phyloP scores from a whole-genome alignment of 2,888 invertebrate species.

The Villa cingulata region DNA sequence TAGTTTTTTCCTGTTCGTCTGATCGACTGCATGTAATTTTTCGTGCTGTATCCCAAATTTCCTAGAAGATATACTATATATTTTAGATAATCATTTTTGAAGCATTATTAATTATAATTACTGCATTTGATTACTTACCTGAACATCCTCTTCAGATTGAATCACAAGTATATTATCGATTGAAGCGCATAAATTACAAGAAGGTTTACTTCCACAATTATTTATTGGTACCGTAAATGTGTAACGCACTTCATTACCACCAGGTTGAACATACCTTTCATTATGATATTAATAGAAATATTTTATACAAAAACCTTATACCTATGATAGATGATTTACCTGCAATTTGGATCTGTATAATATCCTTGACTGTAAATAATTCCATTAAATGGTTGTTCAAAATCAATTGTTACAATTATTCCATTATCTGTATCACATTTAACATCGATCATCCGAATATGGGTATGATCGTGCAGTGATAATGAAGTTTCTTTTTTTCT shows the following conservation, averaged over 20 bases:
- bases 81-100: background rate
- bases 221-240: slow-evolving; percentile 50
- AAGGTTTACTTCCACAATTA: slow-evolving; percentile 48
- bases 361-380: slow-evolving; percentile 58
- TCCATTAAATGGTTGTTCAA: slow-evolving; percentile 49
- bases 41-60: slow-evolving; percentile 50
- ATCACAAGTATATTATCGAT: slow-evolving; percentile 53
- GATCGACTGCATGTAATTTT: slow-evolving; percentile 40
- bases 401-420: slow-evolving; percentile 50
- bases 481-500: background rate
- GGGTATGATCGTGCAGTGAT: slow-evolving; percentile 28
- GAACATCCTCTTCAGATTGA: slow-evolving; percentile 51
- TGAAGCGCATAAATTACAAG: slow-evolving; percentile 47
- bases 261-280: slow-evolving; percentile 45
- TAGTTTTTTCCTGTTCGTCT: slow-evolving; percentile 31
- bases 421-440: slow-evolving; percentile 42
- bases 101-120: too few species aligned
- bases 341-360: slow-evolving; percentile 51
- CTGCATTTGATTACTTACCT: slow-evolving; percentile 33
- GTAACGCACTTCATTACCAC: slow-evolving; percentile 43
- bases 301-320: background rate
- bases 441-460: slow-evolving; percentile 48
- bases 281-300: background rate
- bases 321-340: slow-evolving; percentile 35
- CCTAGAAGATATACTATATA: slow-evolving; percentile 24